Conservation (phyloP, 1,140 invertebrate genomes). For the Diabrotica undecimpunctata region DNA sequence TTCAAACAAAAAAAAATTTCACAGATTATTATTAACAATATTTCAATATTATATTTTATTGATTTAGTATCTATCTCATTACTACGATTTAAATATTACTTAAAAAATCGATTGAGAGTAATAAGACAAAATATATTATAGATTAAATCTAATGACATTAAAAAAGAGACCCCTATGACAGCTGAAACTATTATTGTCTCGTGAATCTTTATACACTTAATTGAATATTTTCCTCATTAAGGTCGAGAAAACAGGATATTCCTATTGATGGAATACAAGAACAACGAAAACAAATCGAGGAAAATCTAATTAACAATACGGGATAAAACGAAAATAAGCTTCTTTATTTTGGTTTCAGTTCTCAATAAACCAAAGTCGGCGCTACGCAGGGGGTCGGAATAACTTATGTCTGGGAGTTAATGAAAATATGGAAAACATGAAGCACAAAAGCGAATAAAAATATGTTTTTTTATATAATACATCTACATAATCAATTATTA, state of each 20-base stretch:
- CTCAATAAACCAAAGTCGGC: neutral
- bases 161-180: slow-evolving; percentile 9
- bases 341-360: neutral
- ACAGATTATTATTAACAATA: too few relatives aligned
- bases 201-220: slow-evolving; percentile 11
- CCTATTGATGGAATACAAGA: slow-evolving; percentile 14
- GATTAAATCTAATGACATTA: neutral
- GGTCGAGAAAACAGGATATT: slow-evolving; percentile 14
- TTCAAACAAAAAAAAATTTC: too few relatives aligned
- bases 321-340: slow-evolving; percentile 2
- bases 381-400: neutral
- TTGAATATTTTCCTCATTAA: slow-evolving; percentile 20
- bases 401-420: too few relatives aligned
- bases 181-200: neutral
- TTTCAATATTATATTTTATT: too few relatives aligned
- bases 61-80: too few relatives aligned
- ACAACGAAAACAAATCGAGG: slow-evolving; percentile 12
- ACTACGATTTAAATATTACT: too few relatives aligned
- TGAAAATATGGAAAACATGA: too few relatives aligned
- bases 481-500: too few relatives aligned
- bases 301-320: slow-evolving; percentile 3
- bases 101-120: neutral
- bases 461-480: too few relatives aligned
- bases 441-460: too few relatives aligned
- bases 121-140: neutral